A percentile compares a stretch with the other conserved stretches of the same genome.
phyloP scores from a whole-genome alignment of 2,113 vertebrate species.

The Corydoras maculifer region DNA sequence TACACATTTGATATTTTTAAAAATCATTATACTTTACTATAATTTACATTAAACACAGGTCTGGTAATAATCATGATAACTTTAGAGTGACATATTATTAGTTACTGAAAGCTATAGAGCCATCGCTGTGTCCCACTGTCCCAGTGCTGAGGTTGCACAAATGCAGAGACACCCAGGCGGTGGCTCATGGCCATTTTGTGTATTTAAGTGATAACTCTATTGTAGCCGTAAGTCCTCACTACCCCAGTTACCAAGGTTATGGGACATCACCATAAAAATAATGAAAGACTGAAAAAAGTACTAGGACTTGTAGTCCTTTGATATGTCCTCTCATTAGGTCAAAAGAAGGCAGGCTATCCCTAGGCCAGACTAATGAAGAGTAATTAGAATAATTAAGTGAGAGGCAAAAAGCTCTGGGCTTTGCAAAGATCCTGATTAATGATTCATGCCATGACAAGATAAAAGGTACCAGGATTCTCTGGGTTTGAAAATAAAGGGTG shows the following conservation, averaged over 20 bases:
- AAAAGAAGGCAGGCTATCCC: conserved; percentile 10
- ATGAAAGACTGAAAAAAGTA: not conserved
- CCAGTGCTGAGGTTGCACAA: not conserved
- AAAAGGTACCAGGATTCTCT: conserved; percentile 10
- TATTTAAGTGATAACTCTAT: not conserved
- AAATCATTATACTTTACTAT: too few relatives aligned
- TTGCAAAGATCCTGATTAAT: conserved; percentile 39
- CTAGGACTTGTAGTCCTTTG: not conserved
- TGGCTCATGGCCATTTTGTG: not conserved
- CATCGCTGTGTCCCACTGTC: not conserved
- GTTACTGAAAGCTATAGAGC: too few relatives aligned
- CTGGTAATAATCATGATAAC: too few relatives aligned
- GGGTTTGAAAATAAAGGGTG: conserved; percentile 7
- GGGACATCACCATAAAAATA: not conserved
- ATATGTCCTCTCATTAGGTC: not conserved
- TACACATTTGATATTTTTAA: too few relatives aligned
- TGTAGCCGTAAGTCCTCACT: not conserved
- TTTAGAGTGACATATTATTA: too few relatives aligned
- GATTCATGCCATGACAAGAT: conserved; percentile 8
- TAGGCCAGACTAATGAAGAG: conserved; percentile 43
- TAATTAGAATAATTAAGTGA: conserved; percentile 43
- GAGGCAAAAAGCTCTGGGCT: conserved; percentile 20
- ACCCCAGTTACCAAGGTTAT: not conserved
- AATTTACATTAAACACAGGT: too few relatives aligned
- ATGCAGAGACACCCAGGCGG: not conserved